These are phyloP conservation scores for Cyanoderma ruficeps DNA, from an alignment of 2,113 vertebrate genomes.

Conservation along the genomic window DNA sequence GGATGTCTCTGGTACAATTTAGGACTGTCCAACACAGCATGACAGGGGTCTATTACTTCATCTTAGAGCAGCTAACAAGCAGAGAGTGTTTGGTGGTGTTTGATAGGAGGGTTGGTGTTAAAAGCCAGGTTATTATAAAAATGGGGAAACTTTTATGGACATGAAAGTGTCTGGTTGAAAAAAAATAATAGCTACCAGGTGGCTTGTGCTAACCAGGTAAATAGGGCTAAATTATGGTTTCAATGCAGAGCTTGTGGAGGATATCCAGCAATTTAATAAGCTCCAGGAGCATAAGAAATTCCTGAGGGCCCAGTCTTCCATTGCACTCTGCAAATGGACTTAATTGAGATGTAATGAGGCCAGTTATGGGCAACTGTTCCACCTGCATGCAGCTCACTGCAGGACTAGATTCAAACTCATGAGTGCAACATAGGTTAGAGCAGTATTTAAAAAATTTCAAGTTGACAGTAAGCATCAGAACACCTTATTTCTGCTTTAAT, in stretches of 20 bases:
- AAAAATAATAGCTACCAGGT: not conserved
- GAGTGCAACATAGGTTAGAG: not conserved
- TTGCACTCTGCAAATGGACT: not conserved
- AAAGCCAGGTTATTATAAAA: not conserved
- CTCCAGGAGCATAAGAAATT: not conserved
- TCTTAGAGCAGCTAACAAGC: not conserved
- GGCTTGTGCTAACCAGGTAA: not conserved
- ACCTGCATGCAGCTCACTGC: not conserved
- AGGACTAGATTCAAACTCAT: not conserved
- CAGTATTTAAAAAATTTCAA: not conserved
- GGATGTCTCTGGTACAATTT: not conserved
- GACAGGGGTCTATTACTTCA: not conserved
- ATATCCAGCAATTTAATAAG: not conserved
- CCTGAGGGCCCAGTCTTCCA: not conserved
- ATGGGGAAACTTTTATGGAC: not conserved
- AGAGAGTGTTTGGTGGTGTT: not conserved
- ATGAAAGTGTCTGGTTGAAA: not conserved
- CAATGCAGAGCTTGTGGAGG: not conserved
- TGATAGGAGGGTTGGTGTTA: not conserved
- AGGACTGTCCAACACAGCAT: not conserved
- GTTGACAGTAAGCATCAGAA: not conserved
- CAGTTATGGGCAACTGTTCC: not conserved
- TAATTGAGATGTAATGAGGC: conserved; percentile 31
- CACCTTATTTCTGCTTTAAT: not conserved
- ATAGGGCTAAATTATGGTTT: not conserved